phyloP scores from a whole-genome alignment of 2,888 invertebrate species.

The Phrixothrix hirtus region DNA sequence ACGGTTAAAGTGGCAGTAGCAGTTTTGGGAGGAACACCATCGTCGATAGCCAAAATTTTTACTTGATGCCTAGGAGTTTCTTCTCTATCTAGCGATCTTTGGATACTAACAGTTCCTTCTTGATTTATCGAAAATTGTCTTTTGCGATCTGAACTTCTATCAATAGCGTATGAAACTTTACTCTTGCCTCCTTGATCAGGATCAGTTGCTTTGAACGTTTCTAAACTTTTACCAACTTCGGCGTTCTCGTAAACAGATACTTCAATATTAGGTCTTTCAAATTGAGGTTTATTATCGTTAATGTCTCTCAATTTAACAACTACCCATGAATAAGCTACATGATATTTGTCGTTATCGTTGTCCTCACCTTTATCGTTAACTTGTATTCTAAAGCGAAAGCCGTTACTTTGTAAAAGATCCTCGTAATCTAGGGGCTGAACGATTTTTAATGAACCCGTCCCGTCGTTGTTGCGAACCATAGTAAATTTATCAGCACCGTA shows the following conservation, averaged over 20 bases:
- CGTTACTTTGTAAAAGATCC: slow-evolving; percentile 91
- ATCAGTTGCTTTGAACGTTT: slow-evolving; percentile 94
- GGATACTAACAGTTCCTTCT: slow-evolving; percentile 93
- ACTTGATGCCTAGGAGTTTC: slow-evolving; percentile 95
- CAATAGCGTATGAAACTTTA: slow-evolving; percentile 89
- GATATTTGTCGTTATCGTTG: slow-evolving; percentile 95
- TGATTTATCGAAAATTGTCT: slow-evolving; percentile 93
- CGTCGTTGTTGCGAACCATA: slow-evolving; percentile 95
- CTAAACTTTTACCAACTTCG: slow-evolving; percentile 85
- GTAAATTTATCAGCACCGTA: slow-evolving; percentile 96
- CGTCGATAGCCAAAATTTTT: slow-evolving; percentile 93
- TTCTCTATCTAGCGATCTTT: slow-evolving; percentile 89
- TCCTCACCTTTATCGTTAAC: slow-evolving; percentile 94
- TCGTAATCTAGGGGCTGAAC: slow-evolving; percentile 95
- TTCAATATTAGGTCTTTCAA: slow-evolving; percentile 91
- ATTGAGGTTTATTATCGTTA: slow-evolving; percentile 96
- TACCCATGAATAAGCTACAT: slow-evolving; percentile 95
- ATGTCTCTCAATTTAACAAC: slow-evolving; percentile 91
- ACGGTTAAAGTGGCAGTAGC: slow-evolving; percentile 93
- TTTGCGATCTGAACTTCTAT: slow-evolving; percentile 88
- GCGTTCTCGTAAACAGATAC: slow-evolving; percentile 91
- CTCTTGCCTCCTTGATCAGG: slow-evolving; percentile 94
- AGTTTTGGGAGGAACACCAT: slow-evolving; percentile 90
- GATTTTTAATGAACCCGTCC: slow-evolving; percentile 92
- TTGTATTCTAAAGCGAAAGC: slow-evolving; percentile 92